Base-by-base conservation (phyloP, 1,140 invertebrate genomes). In the Hormaphis cornu region DNA sequence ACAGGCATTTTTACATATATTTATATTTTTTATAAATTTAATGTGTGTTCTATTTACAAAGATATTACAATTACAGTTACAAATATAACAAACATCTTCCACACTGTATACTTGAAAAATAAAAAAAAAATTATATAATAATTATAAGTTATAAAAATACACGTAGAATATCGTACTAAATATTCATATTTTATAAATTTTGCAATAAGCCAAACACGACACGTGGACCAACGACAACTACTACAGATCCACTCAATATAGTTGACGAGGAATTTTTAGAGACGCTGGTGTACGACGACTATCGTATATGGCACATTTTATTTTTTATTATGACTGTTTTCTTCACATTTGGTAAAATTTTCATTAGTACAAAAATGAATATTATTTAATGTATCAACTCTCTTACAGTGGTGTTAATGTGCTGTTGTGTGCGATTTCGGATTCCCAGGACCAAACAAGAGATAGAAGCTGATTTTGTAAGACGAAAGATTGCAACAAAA, bases 361-460 rank as follows among this genome's bases (percentile, higher is more conserved):
- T 35, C 1, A 58, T 10, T 28, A 3, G 1, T 56, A 53, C 4
- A 26, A 35, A 50, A 52, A 53, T 54, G 28, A 22, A 20, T 30
- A 30, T 22, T 33, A 33, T 69, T 46, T 52, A 52, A 12, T 2
- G 2, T 48, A 30, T 18, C 52, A 63, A 59, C 26, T 52, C 24
- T 48, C 66, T 72, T 63, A 28, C 42, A 76, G 75, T 88, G 53
- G 86, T 94, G 69, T 84, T 90, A 72, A 76, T 93, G 53, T 94
- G 91, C 75, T 94, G 91, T 75, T 92, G 91, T 74, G 83, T 91
- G 54, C 86, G 87, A 69, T 91, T 93, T 75, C 84, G 92, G 30
- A 88, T 95, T 73, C 92, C 92, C 2, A 82, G 91, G 26, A 95
- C 91, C 0, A 95, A 94, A 76, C 91, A 95, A 78, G 90, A 95